Evolutionary conservation across 2,797 vertebrate genomes (phyloP).

Genomic region (Nannoperca obscura): DNA sequence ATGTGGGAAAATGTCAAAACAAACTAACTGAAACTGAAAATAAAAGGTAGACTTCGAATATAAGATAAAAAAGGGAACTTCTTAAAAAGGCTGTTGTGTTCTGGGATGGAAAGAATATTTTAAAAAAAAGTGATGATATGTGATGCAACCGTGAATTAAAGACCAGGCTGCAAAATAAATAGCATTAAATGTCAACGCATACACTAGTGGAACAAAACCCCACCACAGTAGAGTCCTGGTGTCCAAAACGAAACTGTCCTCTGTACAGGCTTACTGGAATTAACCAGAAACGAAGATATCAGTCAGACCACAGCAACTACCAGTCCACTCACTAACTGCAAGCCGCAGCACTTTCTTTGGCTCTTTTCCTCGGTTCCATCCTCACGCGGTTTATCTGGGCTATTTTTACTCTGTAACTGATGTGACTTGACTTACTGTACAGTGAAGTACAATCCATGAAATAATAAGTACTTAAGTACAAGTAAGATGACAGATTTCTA

Average conservation of each 20-base stretch:
- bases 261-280: background rate
- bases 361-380: too few species aligned
- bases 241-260: background rate
- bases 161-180: background rate
- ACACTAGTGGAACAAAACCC: background rate
- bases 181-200: background rate
- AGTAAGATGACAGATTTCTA: too few species aligned
- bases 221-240: background rate
- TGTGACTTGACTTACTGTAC: background rate
- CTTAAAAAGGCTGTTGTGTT: background rate
- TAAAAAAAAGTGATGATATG: background rate
- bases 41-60: background rate
- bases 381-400: background rate
- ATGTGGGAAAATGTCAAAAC: conserved; percentile 21
- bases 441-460: background rate
- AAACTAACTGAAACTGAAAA: conserved; percentile 27
- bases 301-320: background rate
- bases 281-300: background rate
- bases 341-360: too few species aligned
- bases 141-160: background rate
- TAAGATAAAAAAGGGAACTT: background rate
- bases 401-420: background rate
- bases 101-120: background rate
- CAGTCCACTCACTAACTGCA: too few species aligned
- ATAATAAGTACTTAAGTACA: too few species aligned